These are phyloP conservation scores for Tetheella fluctuosa DNA, from an alignment of 2,888 invertebrate species.

Conservation along the genomic window DNA sequence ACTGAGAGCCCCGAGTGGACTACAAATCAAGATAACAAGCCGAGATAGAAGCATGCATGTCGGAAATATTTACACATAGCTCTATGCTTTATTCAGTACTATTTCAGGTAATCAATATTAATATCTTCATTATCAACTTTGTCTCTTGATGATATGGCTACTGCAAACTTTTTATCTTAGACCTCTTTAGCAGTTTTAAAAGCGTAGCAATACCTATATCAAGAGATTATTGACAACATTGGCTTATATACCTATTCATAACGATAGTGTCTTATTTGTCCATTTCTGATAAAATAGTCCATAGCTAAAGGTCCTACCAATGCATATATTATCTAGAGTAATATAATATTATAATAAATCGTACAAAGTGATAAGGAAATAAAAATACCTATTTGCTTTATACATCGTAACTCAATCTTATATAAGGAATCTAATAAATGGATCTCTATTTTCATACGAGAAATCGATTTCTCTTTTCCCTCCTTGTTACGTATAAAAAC, in stretches of 20 bases:
- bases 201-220: too few relatives aligned
- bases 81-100: slow-evolving; percentile 43
- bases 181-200: too few relatives aligned
- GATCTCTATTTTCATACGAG: slow-evolving; percentile 36
- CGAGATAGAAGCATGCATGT: slow-evolving; percentile 58
- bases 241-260: too few relatives aligned
- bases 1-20: slow-evolving; percentile 64
- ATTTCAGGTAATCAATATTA: not conserved
- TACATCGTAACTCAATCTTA: slow-evolving; percentile 11
- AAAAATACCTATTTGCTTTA: not conserved
- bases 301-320: too few relatives aligned
- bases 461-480: slow-evolving; percentile 38
- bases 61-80: slow-evolving; percentile 66
- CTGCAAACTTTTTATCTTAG: too few relatives aligned
- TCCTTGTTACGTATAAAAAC: slow-evolving; percentile 58
- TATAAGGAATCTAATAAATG: slow-evolving; percentile 26
- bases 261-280: too few relatives aligned
- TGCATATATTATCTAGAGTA: too few relatives aligned
- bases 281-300: not conserved
- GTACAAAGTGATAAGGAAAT: not conserved
- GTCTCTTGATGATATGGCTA: not conserved
- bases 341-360: not conserved
- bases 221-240: too few relatives aligned
- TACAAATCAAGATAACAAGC: slow-evolving; percentile 80
- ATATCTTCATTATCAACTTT: not conserved